Evolutionary conservation across 2,797 vertebrate genomes (phyloP).

Genomic region (Trachurus trachurus): DNA sequence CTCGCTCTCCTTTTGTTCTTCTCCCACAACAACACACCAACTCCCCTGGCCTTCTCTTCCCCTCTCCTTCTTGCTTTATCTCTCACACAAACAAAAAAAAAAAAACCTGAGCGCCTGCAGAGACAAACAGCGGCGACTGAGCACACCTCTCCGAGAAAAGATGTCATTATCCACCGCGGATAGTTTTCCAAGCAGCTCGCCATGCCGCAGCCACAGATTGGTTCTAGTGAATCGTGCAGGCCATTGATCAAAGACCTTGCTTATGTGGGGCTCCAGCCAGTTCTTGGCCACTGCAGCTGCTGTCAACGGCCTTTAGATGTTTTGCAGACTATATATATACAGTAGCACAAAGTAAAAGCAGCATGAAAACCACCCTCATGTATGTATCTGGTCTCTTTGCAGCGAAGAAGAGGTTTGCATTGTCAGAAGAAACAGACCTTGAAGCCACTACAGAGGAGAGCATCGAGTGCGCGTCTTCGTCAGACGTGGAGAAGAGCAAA

Average conservation of each 20-base stretch:
- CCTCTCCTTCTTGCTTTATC: conserved; percentile 20
- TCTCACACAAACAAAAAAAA: conserved; percentile 42
- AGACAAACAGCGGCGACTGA: conserved; percentile 10
- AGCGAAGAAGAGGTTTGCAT: conserved; percentile 80
- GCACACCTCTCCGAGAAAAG: conserved; percentile 35
- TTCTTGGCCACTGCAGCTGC: conserved; percentile 15
- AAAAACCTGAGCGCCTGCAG: conserved; percentile 20
- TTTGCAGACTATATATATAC: conserved; percentile 15
- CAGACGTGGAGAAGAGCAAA: conserved; percentile 75
- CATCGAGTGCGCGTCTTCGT: conserved; percentile 78
- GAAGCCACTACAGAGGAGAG: conserved; percentile 83
- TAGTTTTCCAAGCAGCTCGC: conserved; percentile 19
- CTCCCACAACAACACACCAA: conserved; percentile 22
- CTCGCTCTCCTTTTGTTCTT: conserved; percentile 5
- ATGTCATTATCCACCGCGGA: conserved; percentile 36
- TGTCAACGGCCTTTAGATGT: conserved; percentile 38
- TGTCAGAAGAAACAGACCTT: conserved; percentile 79
- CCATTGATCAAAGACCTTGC: conserved; percentile 56
- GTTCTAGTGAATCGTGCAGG: conserved; percentile 36
- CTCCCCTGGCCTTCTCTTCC: conserved; percentile 1
- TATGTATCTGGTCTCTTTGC: conserved; percentile 45
- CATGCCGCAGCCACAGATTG: conserved; percentile 38
- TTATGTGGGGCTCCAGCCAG: conserved; percentile 35
- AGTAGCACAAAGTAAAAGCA: conserved; percentile 8
- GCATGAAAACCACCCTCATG: neutral